phyloP scores from a whole-genome alignment of 2,113 vertebrate genomes.

The Halichoeres trimaculatus region DNA sequence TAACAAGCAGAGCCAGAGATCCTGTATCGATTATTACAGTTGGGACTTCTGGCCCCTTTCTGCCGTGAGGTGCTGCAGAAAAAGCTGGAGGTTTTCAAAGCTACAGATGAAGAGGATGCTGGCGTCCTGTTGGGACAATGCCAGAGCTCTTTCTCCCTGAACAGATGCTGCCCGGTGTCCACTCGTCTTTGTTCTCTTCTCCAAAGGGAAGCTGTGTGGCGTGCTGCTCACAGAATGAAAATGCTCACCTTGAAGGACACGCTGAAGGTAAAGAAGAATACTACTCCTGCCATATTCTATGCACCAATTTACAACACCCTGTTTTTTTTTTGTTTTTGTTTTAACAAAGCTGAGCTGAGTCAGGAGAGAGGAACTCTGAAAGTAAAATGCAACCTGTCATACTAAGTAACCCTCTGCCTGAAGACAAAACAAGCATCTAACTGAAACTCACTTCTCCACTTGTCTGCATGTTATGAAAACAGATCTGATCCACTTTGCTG shows the following conservation, averaged over 20 bases:
- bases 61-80: constrained; percentile 19
- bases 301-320: not conserved
- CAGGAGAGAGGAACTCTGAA: not conserved
- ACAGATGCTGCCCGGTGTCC: constrained; percentile 57
- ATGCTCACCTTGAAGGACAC: constrained; percentile 43
- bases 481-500: constrained; percentile 35
- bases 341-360: not conserved
- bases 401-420: not conserved
- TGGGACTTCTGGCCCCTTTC: constrained; percentile 15
- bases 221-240: constrained; percentile 37
- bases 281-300: not conserved
- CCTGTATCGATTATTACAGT: not conserved
- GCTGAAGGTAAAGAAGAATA: too few relatives aligned
- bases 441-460: constrained; percentile 30
- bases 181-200: constrained; percentile 40
- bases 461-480: constrained; percentile 15
- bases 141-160: constrained; percentile 45
- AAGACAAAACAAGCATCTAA: constrained; percentile 30
- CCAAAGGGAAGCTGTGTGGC: constrained; percentile 7
- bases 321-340: not conserved
- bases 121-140: constrained; percentile 38
- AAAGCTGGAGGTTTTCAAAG: constrained; percentile 38
- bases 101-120: constrained; percentile 38
- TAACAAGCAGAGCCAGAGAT: constrained; percentile 17
- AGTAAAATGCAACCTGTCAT: constrained; percentile 17